Evolutionary conservation across 2,888 invertebrate genomes (phyloP).

Genomic region (Brachypalpus laphriformis): DNA sequence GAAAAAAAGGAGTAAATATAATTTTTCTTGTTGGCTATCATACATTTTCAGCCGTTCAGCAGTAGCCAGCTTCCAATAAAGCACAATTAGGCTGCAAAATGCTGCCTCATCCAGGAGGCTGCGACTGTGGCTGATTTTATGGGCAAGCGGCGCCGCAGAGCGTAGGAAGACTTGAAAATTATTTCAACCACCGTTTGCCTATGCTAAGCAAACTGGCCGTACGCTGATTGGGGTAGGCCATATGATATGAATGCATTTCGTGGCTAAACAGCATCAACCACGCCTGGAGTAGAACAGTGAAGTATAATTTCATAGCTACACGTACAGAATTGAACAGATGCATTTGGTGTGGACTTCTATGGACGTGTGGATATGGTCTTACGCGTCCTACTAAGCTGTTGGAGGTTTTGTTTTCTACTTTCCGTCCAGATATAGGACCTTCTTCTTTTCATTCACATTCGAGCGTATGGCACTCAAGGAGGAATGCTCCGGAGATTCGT

Average conservation of each 20-base stretch:
- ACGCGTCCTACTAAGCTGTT: no score
- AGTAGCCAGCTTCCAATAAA: conserved; percentile 41
- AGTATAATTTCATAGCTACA: not conserved
- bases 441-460: no score
- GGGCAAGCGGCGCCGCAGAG: conserved; percentile 2
- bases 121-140: not conserved
- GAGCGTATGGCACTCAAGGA: no score
- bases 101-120: not conserved
- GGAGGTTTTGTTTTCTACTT: no score
- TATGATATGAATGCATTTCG: not conserved
- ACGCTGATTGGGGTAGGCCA: not conserved
- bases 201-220: not conserved
- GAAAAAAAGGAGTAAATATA: conserved; percentile 20
- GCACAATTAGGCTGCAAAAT: conserved; percentile 20
- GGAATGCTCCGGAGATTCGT: no score
- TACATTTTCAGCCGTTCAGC: conserved; percentile 24
- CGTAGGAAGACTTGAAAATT: conserved; percentile 50
- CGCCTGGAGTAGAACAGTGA: not conserved
- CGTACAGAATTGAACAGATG: no score
- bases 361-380: no score
- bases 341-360: no score
- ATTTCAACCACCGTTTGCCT: conserved; percentile 19
- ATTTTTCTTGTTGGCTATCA: conserved; percentile 15
- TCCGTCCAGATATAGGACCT: no score
- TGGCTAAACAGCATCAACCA: not conserved